phyloP scores from a whole-genome alignment of 2,888 invertebrate genomes.

The Apomyelois bistriatella region DNA sequence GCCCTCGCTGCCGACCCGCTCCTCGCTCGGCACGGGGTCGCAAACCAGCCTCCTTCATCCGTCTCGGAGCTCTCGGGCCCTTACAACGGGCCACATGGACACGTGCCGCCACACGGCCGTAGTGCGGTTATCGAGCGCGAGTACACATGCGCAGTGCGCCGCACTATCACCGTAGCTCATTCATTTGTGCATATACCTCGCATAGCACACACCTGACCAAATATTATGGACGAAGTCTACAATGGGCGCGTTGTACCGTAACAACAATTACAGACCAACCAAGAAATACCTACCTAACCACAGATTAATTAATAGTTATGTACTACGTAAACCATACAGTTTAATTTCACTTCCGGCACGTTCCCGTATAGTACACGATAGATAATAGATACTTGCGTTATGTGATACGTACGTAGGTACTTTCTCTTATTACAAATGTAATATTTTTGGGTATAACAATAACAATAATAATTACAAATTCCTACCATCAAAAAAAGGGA shows the following conservation, averaged over 20 bases:
- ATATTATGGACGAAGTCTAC: slow-evolving; percentile 61
- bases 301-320: too few relatives aligned
- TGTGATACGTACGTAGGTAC: too few relatives aligned
- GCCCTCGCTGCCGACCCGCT: slow-evolving; percentile 20
- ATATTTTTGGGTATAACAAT: too few relatives aligned
- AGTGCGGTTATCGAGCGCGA: slow-evolving; percentile 72
- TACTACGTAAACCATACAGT: too few relatives aligned
- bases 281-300: slow-evolving; percentile 11
- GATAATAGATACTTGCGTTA: too few relatives aligned
- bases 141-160: slow-evolving; percentile 68
- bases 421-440: too few relatives aligned
- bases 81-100: slow-evolving; percentile 47
- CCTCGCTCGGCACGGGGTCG: slow-evolving; percentile 32
- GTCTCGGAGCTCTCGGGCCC: slow-evolving; percentile 31
- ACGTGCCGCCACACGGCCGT: slow-evolving; percentile 63
- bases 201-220: slow-evolving; percentile 67
- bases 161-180: slow-evolving; percentile 56
- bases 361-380: too few relatives aligned
- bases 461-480: too few relatives aligned
- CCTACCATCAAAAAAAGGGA: too few relatives aligned
- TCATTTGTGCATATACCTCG: slow-evolving; percentile 55
- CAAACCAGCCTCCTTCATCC: slow-evolving; percentile 62
- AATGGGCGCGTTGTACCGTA: slow-evolving; percentile 58
- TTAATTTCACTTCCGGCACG: too few relatives aligned
- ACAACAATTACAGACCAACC: slow-evolving; percentile 39